phyloP scores from a whole-genome alignment of 2,113 vertebrate species.

The Cheilinus undulatus region DNA sequence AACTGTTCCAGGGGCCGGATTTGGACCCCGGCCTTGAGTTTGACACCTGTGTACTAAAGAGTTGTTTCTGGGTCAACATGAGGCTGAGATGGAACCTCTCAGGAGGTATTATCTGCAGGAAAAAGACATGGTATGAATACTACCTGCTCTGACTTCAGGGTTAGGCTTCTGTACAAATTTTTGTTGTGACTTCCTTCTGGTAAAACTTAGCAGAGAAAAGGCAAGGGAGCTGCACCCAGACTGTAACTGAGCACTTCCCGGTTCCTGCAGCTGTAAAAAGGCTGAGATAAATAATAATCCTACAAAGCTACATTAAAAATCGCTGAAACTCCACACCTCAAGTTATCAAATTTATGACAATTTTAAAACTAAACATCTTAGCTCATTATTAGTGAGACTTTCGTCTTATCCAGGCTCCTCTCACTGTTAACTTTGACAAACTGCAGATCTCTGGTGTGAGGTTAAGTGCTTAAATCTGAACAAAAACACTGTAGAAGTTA shows the following conservation, averaged over 20 bases:
- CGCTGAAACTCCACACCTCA: neutral
- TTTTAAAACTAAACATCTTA: too few relatives aligned
- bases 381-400: too few relatives aligned
- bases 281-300: neutral
- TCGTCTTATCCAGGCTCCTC: neutral
- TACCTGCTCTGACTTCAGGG: neutral
- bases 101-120: slow-evolving; percentile 3
- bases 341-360: neutral
- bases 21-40: too few relatives aligned
- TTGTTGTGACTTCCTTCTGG: neutral
- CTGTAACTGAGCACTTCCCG: neutral
- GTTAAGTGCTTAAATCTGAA: neutral
- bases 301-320: neutral
- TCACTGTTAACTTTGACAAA: neutral
- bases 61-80: slow-evolving; percentile 3
- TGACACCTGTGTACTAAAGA: too few relatives aligned
- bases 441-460: neutral
- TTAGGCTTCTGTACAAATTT: neutral
- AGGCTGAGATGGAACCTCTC: neutral
- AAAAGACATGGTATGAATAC: neutral
- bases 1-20: too few relatives aligned
- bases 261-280: neutral
- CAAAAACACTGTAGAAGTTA: neutral
- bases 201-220: neutral
- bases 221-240: neutral